A percentile compares a stretch with the other conserved stretches of the same genome.
These are phyloP conservation scores for Cairina moschata DNA, from an alignment of 2,113 vertebrate species.

Conservation along the genomic window DNA sequence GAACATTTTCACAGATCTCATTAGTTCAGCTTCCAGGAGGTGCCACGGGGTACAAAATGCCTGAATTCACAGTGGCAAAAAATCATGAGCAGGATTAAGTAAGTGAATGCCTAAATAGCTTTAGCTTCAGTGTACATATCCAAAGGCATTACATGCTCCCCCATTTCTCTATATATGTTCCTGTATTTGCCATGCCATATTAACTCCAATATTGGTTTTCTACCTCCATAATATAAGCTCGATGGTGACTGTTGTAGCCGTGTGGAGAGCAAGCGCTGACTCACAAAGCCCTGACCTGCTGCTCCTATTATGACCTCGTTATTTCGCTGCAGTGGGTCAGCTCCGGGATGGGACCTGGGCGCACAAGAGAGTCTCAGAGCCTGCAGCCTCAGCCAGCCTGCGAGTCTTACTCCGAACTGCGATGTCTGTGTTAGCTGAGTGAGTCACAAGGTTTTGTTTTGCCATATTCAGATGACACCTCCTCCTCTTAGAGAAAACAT, in stretches of 20 bases:
- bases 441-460: slow-evolving; percentile 59
- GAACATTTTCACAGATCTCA: slow-evolving; percentile 23
- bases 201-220: not conserved
- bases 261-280: not conserved
- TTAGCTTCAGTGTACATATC: accelerated
- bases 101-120: not conserved
- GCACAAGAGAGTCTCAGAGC: not conserved
- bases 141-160: not conserved
- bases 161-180: not conserved
- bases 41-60: not conserved
- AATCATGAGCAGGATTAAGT: not conserved
- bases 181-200: not conserved
- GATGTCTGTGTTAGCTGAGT: not conserved
- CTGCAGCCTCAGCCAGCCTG: not conserved
- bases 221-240: not conserved
- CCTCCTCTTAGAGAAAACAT: slow-evolving; percentile 50
- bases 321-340: not conserved
- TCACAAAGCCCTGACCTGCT: not conserved
- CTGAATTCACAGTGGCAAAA: not conserved
- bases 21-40: slow-evolving; percentile 47
- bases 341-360: not conserved
- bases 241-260: not conserved
- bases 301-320: accelerated
- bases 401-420: not conserved
- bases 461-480: slow-evolving; percentile 59